Base-by-base conservation (phyloP, 2,888 invertebrate genomes). In the Lasioglossum zephyrum region DNA sequence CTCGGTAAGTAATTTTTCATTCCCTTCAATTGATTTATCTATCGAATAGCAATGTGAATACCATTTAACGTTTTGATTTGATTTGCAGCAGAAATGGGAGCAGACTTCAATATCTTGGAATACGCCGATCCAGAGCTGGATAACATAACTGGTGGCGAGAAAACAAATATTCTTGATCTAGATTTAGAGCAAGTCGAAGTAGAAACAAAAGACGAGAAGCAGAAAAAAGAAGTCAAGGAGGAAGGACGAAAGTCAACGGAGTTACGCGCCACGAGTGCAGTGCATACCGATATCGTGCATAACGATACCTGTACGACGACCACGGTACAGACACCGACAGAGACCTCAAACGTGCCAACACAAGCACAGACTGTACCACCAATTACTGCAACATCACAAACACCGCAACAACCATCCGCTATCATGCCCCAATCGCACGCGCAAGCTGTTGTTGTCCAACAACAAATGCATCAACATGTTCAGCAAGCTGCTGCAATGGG, bases 91-190 rank as follows among this genome's bases (percentile, higher is more conserved):
- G 98, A 98, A 95, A 98, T 98, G 96, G 98, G 98, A 8, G 97
- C 98, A 86, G 99, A 99, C 96, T 99, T 99, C 95, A 99, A 99
- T 95, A 98, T 99, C 92, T 95, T 99, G 88, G 98, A 99, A 95
- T 99, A 99, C 95, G 99, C 98, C 0, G 99, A 99, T 96, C 98
- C 99, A 0, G 99, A 99, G 95, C 95, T 99, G 78, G 98, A 98
- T 90, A 97, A 97, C 85, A 96, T 98, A 91, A 96, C 97, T 87
- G 97, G 97, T 83, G 97, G 97, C 1, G 97, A 97, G 87, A 97
- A 97, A 93, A 98, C 98, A 57, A 98, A 98, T 93, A 98, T 99
- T 90, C 96, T 99, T 79, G 98, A 98, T 94, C 96, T 98, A 77
- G 98, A 98, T 94, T 96, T 98, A 85, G 98, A 98, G 86, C 98